Evolutionary conservation across 2,888 invertebrate species (phyloP), one percentile per base, ranked within the genome.

Genomic region (Aplocera efformata): DNA sequence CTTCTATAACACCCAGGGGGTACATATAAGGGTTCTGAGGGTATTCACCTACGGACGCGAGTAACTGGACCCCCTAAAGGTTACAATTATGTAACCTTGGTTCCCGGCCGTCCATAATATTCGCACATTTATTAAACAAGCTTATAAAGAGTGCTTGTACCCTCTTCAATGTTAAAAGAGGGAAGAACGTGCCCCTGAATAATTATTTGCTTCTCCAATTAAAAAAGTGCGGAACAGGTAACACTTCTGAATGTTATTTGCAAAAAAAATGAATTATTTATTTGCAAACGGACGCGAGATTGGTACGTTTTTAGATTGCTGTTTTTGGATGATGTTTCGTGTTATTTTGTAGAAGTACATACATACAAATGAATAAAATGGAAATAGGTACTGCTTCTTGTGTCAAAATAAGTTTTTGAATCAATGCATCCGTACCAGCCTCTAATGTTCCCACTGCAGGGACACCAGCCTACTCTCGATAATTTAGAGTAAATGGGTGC

Each of bases 141-240:
- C 44, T 34, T 36, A 40, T 40, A 42, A 51, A 50, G 51, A 41
- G 46, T 51, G 26, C 48, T 47, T 10, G 13, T 32, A 40, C 42
- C 51, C 51, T 42, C 54, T 50, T 40, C 41, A 54, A 46, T 50
- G 48, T 43, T 44, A 48, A 46, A 40, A 50, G 46, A 48, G 47
- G 44, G 39, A 42, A 46, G 44, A 28, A 52, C 72, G 70, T 72
- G 72, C 48, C 58, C 47, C 41, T 58, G 72, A 72, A 72, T 72
- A 72, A 72, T 71, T 64, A 72, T 71, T 69, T 64, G 56, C 51
- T 52, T 55, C 64, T 67, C 63, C 70, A 72, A 71, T 72, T 71
- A 72, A 65, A 65, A 69, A 67, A n/a, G n/a, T n/a, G 50, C 59
- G 64, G 51, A 52, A 54, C 58, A 61, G 61, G 64, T 58, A 40